Percentiles rank a stretch among this genome's conserved stretches.
Conservation (phyloP, 1,140 invertebrate species). For the Protaetia brevitarsis region DNA sequence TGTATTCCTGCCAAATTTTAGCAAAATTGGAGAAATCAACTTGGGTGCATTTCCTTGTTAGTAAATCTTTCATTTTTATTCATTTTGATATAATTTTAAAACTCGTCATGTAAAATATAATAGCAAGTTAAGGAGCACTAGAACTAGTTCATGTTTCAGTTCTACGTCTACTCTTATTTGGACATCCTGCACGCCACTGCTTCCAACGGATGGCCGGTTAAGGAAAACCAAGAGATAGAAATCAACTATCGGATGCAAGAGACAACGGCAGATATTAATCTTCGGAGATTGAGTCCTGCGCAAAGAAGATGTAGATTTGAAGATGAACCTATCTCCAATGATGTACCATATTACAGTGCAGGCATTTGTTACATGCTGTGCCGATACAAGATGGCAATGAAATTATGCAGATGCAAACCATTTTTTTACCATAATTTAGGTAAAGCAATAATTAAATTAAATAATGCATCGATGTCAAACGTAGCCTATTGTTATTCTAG, state of each 20-base stretch:
- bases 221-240: constrained; percentile 50
- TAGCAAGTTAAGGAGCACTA: too few species aligned
- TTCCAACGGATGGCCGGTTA: constrained; percentile 39
- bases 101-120: too few species aligned
- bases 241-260: constrained; percentile 53
- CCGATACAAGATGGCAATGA: constrained; percentile 48
- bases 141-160: constrained; percentile 50
- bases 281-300: constrained; percentile 46
- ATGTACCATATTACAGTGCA: constrained; percentile 52
- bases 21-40: too few species aligned
- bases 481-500: constrained; percentile 45
- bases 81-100: too few species aligned
- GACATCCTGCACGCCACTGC: constrained; percentile 52
- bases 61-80: too few species aligned
- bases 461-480: too few species aligned
- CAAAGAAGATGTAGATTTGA: constrained; percentile 53
- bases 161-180: constrained; percentile 57
- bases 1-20: too few species aligned
- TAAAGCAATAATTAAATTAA: background rate
- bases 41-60: too few species aligned
- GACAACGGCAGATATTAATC: constrained; percentile 49
- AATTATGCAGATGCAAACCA: constrained; percentile 54
- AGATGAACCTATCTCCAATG: constrained; percentile 51
- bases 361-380: constrained; percentile 53
- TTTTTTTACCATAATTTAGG: constrained; percentile 56